These are phyloP conservation scores for Cylloceria caligata DNA, from an alignment of 2,888 invertebrate species.

Conservation along the genomic window DNA sequence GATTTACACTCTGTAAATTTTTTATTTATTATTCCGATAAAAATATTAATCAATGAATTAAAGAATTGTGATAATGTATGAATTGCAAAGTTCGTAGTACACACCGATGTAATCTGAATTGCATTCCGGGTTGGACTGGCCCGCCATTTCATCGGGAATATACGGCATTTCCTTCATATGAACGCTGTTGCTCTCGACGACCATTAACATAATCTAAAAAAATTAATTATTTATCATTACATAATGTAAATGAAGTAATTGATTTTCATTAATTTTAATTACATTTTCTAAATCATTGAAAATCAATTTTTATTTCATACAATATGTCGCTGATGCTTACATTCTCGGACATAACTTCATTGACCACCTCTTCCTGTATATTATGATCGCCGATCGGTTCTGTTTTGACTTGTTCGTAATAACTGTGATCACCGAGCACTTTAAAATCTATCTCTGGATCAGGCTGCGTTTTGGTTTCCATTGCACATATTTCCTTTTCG, in stretches of 20 bases:
- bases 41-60: not conserved
- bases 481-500: constrained; percentile 23
- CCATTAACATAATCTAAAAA: constrained; percentile 82
- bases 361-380: constrained; percentile 67
- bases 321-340: constrained; percentile 69
- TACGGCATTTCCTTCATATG: constrained; percentile 80
- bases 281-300: not conserved
- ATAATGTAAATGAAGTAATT: not conserved
- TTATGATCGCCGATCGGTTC: constrained; percentile 50
- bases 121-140: constrained; percentile 36
- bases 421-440: constrained; percentile 81
- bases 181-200: constrained; percentile 80
- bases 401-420: constrained; percentile 78
- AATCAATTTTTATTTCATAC: constrained; percentile 58
- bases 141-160: constrained; percentile 67
- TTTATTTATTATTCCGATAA: not conserved
- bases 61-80: not conserved
- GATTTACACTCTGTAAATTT: constrained; percentile 59
- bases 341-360: constrained; percentile 77
- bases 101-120: constrained; percentile 68
- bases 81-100: not conserved
- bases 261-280: not conserved
- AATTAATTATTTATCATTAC: constrained; percentile 48
- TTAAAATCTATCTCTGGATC: constrained; percentile 69
- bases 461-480: constrained; percentile 51